Conservation (phyloP, 2,888 invertebrate species). For the Hydropsyche betteni region DNA sequence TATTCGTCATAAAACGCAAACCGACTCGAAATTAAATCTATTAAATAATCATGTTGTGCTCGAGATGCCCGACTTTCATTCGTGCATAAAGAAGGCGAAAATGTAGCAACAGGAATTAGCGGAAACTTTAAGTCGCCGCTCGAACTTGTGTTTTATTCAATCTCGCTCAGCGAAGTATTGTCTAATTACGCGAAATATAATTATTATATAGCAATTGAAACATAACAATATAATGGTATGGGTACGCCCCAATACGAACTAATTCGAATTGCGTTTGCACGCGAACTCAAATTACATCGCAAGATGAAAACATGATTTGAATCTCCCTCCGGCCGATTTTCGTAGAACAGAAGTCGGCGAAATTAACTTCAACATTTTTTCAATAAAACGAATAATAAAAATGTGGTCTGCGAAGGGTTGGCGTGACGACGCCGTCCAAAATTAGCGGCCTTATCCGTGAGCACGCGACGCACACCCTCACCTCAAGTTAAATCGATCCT, state of each 20-base stretch:
- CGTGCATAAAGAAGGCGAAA: neutral
- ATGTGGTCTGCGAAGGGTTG: neutral
- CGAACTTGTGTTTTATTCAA: too few relatives aligned
- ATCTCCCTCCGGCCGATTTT: neutral
- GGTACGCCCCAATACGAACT: too few relatives aligned
- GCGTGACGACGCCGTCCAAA: slow-evolving; percentile 9
- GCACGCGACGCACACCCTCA: too few relatives aligned
- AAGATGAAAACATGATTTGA: slow-evolving; percentile 19
- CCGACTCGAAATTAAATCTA: slow-evolving; percentile 30
- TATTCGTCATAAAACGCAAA: slow-evolving; percentile 20
- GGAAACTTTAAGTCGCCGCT: neutral
- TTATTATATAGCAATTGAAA: too few relatives aligned
- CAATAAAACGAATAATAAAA: neutral
- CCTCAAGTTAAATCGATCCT: too few relatives aligned
- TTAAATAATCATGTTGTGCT: slow-evolving; percentile 21
- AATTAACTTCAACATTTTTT: slow-evolving; percentile 3
- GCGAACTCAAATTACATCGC: neutral
- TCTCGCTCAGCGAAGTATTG: too few relatives aligned
- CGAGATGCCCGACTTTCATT: neutral
- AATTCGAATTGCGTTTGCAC: too few relatives aligned
- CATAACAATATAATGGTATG: too few relatives aligned
- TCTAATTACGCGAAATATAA: too few relatives aligned
- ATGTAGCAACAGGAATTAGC: neutral
- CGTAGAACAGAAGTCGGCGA: neutral
- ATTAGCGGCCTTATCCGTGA: too few relatives aligned